Base-by-base conservation (phyloP, 2,888 invertebrate genomes). In the Alentia gelatinosa region DNA sequence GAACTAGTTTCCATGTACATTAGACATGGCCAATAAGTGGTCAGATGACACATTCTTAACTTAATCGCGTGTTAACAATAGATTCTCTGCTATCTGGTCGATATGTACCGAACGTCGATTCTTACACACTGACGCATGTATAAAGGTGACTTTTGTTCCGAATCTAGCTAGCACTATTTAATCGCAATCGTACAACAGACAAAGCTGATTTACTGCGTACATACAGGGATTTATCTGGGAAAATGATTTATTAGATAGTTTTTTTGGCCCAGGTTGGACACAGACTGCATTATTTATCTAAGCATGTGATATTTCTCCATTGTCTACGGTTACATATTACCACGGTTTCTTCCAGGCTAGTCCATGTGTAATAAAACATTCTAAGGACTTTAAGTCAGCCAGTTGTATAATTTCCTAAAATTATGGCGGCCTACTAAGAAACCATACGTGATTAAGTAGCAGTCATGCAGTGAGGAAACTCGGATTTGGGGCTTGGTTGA, bases 261-360 rank as follows among this genome's bases (percentile, higher is more conserved):
- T n/a, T n/a, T 1, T 56, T 56, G 56, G 56, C 56, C 56, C 56
- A n/a, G 56, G n/a, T 19, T 56, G 56, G 56, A 19, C 3, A 56
- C 19, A 56, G 9, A 56, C 3, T n/a, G 56, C 5, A 56, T 56
- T 56, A 56, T 56, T 56, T 56, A n/a, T 56, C 9, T 3, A 12
- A 56, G 19, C 56, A 56, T n/a, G 56, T 56, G 56, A 56, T 56
- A 56, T 47, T 19, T 12, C 56, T 9, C 5, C n/a, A 56, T 56
- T 56, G 56, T n/a, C n/a, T 56, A n/a, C 3, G 5, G 56, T 56
- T 1, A 3, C 23, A 1, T 56, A 56, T 56, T 56, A n/a, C 56
- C 56, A 56, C 56, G 56, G 56, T 56, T 56, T 56, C 56, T 56
- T n/a, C 56, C 56, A 56, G n/a, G n/a, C 56, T n/a, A n/a, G 56